Conservation (phyloP, 1,140 invertebrate species). For the Drosophila watanabei region DNA sequence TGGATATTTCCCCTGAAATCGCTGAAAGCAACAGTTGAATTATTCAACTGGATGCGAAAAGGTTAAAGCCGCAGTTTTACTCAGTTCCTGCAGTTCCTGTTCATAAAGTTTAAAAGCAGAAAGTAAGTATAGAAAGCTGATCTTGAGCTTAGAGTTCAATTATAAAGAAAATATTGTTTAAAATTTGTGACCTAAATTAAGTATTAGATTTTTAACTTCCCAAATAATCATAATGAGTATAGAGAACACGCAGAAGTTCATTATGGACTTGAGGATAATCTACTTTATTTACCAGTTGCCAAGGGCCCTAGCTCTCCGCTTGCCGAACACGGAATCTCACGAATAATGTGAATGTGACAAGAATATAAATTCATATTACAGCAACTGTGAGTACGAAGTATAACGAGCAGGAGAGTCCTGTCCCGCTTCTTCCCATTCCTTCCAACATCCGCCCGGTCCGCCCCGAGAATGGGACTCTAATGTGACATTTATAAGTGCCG, state of each 20-base stretch:
- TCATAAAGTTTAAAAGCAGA: not conserved
- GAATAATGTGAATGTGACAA: constrained; percentile 49
- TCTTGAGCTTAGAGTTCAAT: not conserved
- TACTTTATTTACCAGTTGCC: constrained; percentile 14
- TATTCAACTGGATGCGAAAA: constrained; percentile 20
- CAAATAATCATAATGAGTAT: not conserved
- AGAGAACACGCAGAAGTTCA: not conserved
- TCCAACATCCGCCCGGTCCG: not conserved
- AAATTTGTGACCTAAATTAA: not conserved
- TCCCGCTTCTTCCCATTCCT: not conserved
- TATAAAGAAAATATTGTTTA: not conserved
- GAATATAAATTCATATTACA: constrained; percentile 61
- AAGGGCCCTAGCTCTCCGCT: constrained; percentile 7
- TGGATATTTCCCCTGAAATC: constrained; percentile 26
- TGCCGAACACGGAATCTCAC: constrained; percentile 37
- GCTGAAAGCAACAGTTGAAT: constrained; percentile 60
- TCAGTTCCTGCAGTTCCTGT: not conserved
- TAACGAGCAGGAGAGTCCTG: constrained; percentile 63
- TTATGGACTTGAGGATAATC: constrained; percentile 15
- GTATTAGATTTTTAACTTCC: not conserved
- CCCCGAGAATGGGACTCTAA: constrained; percentile 63
- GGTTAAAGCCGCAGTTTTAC: not conserved
- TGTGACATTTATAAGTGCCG: constrained; percentile 79
- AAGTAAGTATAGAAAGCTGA: rapidly evolving
- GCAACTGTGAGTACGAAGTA: constrained; percentile 52